Conservation (phyloP, 1,140 invertebrate genomes). For the Batillaria attramentaria region DNA sequence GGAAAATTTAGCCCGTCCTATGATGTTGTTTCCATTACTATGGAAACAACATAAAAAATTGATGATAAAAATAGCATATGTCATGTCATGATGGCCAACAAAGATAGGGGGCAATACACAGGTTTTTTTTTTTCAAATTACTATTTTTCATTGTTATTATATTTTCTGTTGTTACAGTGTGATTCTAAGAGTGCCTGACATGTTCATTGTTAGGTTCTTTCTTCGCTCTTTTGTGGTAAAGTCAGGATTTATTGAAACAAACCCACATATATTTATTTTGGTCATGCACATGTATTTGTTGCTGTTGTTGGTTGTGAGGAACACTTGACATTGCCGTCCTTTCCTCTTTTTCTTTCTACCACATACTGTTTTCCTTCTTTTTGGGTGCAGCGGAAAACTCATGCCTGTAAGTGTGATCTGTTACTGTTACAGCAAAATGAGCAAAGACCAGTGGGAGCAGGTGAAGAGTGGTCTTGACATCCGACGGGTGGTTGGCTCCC, state of each 20-base stretch:
- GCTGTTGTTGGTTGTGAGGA: neutral
- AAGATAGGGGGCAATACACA: neutral
- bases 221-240: neutral
- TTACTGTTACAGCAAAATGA: neutral
- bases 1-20: too few relatives aligned
- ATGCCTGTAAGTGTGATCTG: neutral
- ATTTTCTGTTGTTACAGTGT: neutral
- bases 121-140: neutral
- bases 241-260: neutral
- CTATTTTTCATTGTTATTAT: neutral
- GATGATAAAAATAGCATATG: neutral
- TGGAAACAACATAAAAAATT: neutral
- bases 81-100: neutral
- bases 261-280: neutral
- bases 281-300: neutral
- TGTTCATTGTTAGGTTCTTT: neutral
- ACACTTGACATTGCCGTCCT: neutral
- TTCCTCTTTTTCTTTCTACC: neutral
- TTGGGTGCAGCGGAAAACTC: neutral
- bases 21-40: too few relatives aligned
- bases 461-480: neutral
- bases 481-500: neutral
- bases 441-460: constrained; percentile 7
- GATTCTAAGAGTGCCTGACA: neutral
- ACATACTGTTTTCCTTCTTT: neutral